Conservation (phyloP, 1,140 invertebrate species). For the Macrobrachium rosenbergii region DNA sequence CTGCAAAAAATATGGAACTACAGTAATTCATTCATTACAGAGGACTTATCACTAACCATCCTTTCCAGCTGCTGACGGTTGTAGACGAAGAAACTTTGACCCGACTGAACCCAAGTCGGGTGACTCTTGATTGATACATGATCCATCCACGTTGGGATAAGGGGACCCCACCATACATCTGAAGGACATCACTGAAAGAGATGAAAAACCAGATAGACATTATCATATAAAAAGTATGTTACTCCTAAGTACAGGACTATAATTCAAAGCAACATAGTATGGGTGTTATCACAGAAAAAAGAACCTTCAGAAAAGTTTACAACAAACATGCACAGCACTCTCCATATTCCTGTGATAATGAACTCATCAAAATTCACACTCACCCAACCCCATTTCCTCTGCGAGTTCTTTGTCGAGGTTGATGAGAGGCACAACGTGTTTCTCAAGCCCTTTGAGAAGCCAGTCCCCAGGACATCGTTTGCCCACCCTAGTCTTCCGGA, state of each 20-base stretch:
- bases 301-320: neutral
- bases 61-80: conserved; percentile 28
- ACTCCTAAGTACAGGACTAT: neutral
- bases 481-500: conserved; percentile 63
- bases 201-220: neutral
- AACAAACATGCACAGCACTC: neutral
- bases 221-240: neutral
- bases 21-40: neutral
- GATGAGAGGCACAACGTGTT: conserved; percentile 58
- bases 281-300: neutral
- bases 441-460: conserved; percentile 61
- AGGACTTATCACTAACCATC: conserved; percentile 39
- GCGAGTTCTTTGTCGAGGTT: conserved; percentile 58
- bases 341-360: neutral
- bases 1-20: neutral
- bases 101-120: conserved; percentile 61
- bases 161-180: conserved; percentile 64
- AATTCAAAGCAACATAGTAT: neutral
- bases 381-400: conserved; percentile 52
- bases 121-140: conserved; percentile 60
- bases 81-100: conserved; percentile 60
- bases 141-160: conserved; percentile 63
- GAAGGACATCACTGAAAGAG: conserved; percentile 58
- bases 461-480: conserved; percentile 54
- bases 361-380: neutral